Conservation (phyloP, 1,140 invertebrate genomes). For the Euura saliciscinereae region DNA sequence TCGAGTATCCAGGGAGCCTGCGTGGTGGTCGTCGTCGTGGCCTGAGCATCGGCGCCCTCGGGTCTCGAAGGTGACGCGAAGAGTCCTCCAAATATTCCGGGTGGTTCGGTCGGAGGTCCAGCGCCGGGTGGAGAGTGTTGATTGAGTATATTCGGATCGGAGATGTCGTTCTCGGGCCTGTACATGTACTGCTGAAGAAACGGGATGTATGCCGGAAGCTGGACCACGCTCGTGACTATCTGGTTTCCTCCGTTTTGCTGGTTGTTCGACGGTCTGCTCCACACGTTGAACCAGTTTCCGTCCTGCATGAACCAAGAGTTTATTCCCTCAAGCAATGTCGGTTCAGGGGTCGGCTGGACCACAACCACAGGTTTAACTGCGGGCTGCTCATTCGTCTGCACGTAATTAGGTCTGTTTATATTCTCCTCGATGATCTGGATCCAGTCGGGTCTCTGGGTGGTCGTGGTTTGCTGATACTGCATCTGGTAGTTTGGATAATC, state of each 20-base stretch:
- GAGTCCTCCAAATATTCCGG: slow-evolving; percentile 15
- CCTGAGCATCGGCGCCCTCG: background rate
- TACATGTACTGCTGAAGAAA: slow-evolving; percentile 6
- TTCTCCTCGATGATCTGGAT: background rate
- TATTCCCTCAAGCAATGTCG: background rate
- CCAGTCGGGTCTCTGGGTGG: background rate
- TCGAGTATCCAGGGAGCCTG: background rate
- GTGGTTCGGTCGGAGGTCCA: slow-evolving; percentile 13
- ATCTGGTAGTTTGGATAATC: background rate
- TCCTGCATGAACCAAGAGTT: background rate
- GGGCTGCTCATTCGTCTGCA: background rate
- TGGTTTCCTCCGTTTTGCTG: background rate
- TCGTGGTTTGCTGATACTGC: background rate
- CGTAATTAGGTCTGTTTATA: background rate
- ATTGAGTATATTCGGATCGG: background rate
- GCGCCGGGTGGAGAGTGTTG: slow-evolving; percentile 8
- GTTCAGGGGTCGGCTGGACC: background rate
- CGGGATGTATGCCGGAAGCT: background rate
- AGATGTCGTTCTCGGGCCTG: slow-evolving; percentile 7
- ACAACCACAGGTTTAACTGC: slow-evolving; percentile 2
- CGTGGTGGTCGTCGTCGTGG: background rate
- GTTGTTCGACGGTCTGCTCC: background rate
- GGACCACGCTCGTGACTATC: background rate
- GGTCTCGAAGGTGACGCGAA: slow-evolving; percentile 10
- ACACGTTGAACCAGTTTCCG: slow-evolving; percentile 9